phyloP scores from a whole-genome alignment of 2,888 invertebrate species.

The Theristus sp. region DNA sequence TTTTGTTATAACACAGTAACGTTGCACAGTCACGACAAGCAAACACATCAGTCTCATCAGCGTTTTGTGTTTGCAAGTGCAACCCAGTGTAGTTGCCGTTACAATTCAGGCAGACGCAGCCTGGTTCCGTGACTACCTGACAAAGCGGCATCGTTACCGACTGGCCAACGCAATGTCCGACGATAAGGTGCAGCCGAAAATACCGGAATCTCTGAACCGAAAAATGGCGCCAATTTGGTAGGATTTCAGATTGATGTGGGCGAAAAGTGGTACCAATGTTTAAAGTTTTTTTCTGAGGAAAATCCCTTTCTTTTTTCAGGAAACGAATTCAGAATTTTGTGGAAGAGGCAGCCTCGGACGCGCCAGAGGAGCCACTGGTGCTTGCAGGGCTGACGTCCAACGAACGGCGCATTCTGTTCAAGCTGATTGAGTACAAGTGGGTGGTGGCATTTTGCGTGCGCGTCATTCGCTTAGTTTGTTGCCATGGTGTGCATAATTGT shows the following conservation, averaged over 20 bases:
- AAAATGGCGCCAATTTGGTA: neutral
- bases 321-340: too few species aligned
- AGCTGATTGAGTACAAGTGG: neutral
- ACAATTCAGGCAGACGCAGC: neutral
- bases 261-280: too few species aligned
- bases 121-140: neutral
- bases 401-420: neutral
- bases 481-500: neutral
- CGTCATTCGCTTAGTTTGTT: neutral
- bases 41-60: too few species aligned
- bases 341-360: neutral
- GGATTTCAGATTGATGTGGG: neutral
- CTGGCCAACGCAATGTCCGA: neutral
- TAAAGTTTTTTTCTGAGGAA: too few species aligned
- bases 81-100: too few species aligned
- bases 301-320: too few species aligned
- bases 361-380: neutral
- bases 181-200: neutral
- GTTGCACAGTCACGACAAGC: too few species aligned
- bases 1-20: too few species aligned
- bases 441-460: neutral
- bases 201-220: neutral
- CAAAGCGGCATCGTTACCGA: neutral
- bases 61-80: too few species aligned
- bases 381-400: neutral